These are phyloP conservation scores for Onychorhynchus coronatus DNA, from an alignment of 2,113 vertebrate genomes.

Conservation along the genomic window DNA sequence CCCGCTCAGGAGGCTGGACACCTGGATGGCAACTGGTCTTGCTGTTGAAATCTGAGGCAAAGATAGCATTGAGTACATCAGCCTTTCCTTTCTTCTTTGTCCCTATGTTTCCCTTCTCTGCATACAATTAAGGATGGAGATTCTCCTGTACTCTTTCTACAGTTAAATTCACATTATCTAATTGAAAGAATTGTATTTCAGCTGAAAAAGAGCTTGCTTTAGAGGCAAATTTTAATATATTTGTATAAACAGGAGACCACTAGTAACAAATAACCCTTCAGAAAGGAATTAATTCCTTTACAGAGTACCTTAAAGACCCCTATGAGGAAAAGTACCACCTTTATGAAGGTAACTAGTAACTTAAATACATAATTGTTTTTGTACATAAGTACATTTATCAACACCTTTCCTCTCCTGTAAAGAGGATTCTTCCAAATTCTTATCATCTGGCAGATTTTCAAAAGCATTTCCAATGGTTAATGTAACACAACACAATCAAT, in stretches of 20 bases:
- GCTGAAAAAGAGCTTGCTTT: background rate
- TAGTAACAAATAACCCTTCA: background rate
- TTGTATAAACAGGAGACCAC: background rate
- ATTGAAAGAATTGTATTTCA: background rate
- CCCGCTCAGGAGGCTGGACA: background rate
- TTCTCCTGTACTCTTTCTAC: background rate
- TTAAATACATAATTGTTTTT: background rate
- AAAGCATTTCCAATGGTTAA: background rate
- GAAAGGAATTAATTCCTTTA: background rate
- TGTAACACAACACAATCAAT: background rate
- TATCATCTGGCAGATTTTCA: background rate
- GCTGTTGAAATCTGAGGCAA: background rate
- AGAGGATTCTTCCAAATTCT: background rate
- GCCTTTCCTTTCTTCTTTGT: background rate
- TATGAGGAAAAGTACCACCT: background rate
- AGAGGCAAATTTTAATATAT: background rate
- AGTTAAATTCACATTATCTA: background rate
- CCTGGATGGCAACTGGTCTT: background rate
- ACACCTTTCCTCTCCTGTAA: background rate
- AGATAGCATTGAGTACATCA: background rate
- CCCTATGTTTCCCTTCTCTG: background rate
- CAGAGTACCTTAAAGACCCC: background rate
- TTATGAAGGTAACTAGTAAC: background rate
- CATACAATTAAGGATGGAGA: background rate
- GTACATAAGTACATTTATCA: background rate